Base-by-base conservation (phyloP, 2,888 invertebrate genomes). In the Caenorhabditis sp. region DNA sequence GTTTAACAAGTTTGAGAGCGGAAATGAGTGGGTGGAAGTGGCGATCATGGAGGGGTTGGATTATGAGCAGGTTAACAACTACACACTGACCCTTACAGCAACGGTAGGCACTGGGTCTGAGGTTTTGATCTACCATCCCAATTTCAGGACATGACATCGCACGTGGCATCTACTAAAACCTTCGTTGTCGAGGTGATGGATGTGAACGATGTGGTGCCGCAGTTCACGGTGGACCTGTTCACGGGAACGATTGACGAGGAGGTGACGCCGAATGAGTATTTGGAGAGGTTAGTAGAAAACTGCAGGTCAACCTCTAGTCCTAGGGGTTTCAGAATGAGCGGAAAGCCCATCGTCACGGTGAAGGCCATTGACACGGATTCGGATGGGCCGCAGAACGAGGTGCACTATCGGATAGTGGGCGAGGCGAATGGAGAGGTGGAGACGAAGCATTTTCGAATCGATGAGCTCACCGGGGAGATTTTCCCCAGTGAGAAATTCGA, bases 101-200 rank as follows among this genome's bases (percentile, higher is more conserved):
- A 92, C 91, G 56, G 91, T 91, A 83, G n/a, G 84, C n/a, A n/a
- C n/a, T n/a, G n/a, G n/a, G n/a, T n/a, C n/a, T n/a, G n/a, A n/a
- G n/a, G n/a, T 12, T 38, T 38, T 38, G n/a, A n/a, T n/a, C n/a
- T n/a, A n/a, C n/a, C n/a, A n/a, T n/a, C n/a, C n/a, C n/a, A 31
- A 10, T 38, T 38, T 12, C 75, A 91, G 91, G 92, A 92, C 75
- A 84, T 92, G 72, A 83, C 83, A 8, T 88, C 90, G 1, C 87
- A 81, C 7, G 88, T 90, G 22, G 85, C 90, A 1, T 81, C 90
- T 96, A 97, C 97, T 94, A 97, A 97, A 94, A 94, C 97, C 93
- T 95, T 96, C 93, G 94, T 96, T 93, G 96, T 97, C 82, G 96
- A 97, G 73, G 97, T 97, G 86, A 96, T 96, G 94, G 97, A 97